Conservation (phyloP, 2,113 vertebrate species). For the Lagenorhynchus albirostris region DNA sequence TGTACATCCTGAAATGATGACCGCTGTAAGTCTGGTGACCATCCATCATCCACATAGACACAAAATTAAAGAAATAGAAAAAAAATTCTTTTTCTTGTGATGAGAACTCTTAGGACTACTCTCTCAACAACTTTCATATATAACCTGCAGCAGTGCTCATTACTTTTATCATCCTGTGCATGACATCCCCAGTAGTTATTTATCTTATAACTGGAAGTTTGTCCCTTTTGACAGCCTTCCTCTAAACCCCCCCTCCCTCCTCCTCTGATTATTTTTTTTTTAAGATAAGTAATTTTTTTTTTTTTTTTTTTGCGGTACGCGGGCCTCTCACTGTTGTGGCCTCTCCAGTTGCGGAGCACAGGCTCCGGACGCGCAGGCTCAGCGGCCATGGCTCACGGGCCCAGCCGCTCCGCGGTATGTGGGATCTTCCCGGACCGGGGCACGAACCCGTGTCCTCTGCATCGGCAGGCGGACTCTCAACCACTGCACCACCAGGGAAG, state of each 20-base stretch:
- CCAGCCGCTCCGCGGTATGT: too few species aligned
- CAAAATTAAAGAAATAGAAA: neutral
- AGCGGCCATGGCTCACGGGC: too few species aligned
- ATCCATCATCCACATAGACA: neutral
- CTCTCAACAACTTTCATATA: neutral
- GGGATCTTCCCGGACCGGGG: too few species aligned
- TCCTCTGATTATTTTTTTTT: neutral
- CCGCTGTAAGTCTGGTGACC: neutral
- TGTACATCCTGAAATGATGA: neutral
- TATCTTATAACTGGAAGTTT: neutral
- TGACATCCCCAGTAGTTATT: fast-evolving
- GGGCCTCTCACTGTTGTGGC: too few species aligned
- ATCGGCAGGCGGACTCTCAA: too few species aligned
- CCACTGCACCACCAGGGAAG: too few species aligned
- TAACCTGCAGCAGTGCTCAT: neutral
- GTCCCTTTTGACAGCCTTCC: neutral
- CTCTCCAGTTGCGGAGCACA: too few species aligned
- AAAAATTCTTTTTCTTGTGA: neutral
- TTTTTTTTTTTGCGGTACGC: too few species aligned
- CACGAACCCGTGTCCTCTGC: too few species aligned
- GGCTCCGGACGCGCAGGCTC: too few species aligned
- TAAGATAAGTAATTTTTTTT: neutral
- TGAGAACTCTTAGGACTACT: neutral
- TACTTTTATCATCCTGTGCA: neutral
- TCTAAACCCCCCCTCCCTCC: neutral